A percentile compares a stretch with the other conserved stretches of the same genome.
phyloP scores from a whole-genome alignment of 2,888 invertebrate genomes.

The Mactromeris polynyma region DNA sequence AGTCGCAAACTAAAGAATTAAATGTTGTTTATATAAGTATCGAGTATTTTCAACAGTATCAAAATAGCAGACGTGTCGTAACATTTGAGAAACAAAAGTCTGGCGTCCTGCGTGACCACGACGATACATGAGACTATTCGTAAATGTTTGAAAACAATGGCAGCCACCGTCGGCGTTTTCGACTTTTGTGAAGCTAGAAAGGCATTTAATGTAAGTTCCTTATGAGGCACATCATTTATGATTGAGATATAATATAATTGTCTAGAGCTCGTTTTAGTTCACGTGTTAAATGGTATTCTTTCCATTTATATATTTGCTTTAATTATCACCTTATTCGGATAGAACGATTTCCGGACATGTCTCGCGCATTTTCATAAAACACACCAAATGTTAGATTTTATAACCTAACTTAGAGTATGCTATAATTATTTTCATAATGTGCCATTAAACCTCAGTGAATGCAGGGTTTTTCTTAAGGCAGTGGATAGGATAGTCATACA shows the following conservation, averaged over 20 bases:
- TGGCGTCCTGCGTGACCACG: neutral
- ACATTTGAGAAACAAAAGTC: no score
- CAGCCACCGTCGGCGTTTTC: constrained; percentile 78
- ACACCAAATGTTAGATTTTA: no score
- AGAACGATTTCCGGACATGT: neutral
- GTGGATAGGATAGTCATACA: no score
- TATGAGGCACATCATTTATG: neutral
- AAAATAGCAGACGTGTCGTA: no score
- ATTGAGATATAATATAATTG: neutral
- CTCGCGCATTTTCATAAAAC: no score
- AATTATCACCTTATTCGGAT: neutral
- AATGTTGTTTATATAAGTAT: no score
- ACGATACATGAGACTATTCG: neutral
- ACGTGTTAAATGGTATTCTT: neutral
- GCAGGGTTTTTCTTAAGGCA: no score
- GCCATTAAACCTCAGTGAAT: no score
- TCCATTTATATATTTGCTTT: neutral
- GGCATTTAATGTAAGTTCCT: constrained; percentile 76
- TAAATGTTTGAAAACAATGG: constrained; percentile 64
- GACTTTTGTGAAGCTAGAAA: constrained; percentile 78
- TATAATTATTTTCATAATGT: no score
- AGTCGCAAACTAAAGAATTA: no score
- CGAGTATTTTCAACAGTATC: no score
- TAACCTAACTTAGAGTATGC: no score
- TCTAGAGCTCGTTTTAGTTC: neutral